These are phyloP conservation scores for Drosophila robusta DNA, from an alignment of 2,888 invertebrate genomes.

Conservation along the genomic window DNA sequence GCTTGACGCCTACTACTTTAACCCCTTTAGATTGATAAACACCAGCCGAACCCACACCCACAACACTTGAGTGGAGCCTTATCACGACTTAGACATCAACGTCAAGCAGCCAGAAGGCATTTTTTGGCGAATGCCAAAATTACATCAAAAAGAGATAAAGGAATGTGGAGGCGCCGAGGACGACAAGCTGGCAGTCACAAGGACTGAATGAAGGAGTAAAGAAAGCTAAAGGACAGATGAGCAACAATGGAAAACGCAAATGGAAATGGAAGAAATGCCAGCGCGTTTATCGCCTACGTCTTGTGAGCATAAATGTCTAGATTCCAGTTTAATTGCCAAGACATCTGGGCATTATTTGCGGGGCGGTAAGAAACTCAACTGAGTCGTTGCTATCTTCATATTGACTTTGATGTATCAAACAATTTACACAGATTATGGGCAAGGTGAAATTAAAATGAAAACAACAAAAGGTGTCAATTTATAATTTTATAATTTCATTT, in stretches of 20 bases:
- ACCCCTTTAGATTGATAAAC: conserved; percentile 30
- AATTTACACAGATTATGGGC: conserved; percentile 56
- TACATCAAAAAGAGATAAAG: conserved; percentile 75
- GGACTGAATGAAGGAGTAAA: conserved; percentile 41
- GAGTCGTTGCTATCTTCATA: conserved; percentile 74
- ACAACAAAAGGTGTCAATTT: not conserved
- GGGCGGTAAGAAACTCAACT: conserved; percentile 15
- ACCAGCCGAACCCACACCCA: conserved; percentile 9
- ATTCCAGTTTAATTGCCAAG: conserved; percentile 62
- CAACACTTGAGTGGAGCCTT: conserved; percentile 29
- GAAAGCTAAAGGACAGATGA: conserved; percentile 42
- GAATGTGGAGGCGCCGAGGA: conserved; percentile 51
- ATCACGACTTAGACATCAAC: conserved; percentile 70
- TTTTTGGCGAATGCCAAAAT: conserved; percentile 78
- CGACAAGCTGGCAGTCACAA: conserved; percentile 7
- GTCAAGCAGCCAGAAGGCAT: conserved; percentile 51
- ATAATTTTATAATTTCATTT: conserved; percentile 70
- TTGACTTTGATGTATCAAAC: conserved; percentile 75
- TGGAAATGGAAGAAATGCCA: conserved; percentile 50
- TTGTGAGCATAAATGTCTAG: conserved; percentile 67
- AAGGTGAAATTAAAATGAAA: conserved; percentile 63
- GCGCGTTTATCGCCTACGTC: conserved; percentile 33
- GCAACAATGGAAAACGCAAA: conserved; percentile 38
- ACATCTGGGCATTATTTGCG: conserved; percentile 37
- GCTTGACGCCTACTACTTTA: conserved; percentile 59